A percentile compares a stretch with the other conserved stretches of the same genome.
These are phyloP conservation scores for Boulengeromyrus knoepffleri DNA, from an alignment of 2,113 vertebrate genomes.

Conservation along the genomic window DNA sequence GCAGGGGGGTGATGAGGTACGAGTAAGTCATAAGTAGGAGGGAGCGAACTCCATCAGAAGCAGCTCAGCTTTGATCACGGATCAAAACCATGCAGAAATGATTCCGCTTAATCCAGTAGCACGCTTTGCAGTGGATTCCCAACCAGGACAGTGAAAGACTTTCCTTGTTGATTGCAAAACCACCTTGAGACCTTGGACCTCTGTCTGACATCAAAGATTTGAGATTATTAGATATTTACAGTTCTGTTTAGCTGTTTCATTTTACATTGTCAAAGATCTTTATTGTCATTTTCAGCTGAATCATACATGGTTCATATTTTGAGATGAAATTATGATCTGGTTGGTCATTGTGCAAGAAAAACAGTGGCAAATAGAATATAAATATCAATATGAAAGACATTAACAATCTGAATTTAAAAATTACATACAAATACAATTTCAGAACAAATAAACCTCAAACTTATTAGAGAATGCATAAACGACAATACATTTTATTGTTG, in stretches of 20 bases:
- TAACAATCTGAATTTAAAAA: not conserved
- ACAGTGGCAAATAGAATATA: not conserved
- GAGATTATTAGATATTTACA: not conserved
- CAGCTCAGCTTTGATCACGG: not conserved
- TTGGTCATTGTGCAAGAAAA: not conserved
- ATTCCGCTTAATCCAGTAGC: not conserved
- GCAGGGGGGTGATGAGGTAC: constrained; percentile 63
- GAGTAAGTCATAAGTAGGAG: constrained; percentile 11
- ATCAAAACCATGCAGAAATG: not conserved
- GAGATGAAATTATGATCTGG: not conserved
- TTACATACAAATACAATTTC: not conserved
- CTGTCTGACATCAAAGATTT: not conserved
- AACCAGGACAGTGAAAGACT: not conserved
- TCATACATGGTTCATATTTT: not conserved
- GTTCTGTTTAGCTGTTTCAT: not conserved
- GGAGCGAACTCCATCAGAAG: not conserved
- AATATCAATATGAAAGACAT: not conserved
- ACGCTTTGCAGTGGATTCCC: not conserved
- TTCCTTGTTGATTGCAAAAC: not conserved
- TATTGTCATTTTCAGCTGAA: not conserved
- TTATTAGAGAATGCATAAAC: not conserved
- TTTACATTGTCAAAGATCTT: not conserved
- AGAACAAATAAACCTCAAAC: not conserved
- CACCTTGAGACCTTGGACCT: not conserved
- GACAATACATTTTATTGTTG: not conserved